A percentile compares a stretch with the other conserved stretches of the same genome.
phyloP scores from a whole-genome alignment of 1,140 invertebrate genomes.

The Papilio polytes region DNA sequence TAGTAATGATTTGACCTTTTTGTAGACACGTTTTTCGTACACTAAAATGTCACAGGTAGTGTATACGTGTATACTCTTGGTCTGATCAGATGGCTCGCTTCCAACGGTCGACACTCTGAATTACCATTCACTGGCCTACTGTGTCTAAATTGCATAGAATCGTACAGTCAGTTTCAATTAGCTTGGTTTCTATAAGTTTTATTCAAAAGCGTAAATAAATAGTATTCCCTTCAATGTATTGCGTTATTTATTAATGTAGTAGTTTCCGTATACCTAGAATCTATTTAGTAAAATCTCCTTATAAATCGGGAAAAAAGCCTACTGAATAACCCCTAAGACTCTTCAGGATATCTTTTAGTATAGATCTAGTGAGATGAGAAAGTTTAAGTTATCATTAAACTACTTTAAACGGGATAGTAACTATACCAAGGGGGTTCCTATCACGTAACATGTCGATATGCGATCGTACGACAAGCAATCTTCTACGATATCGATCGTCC shows the following conservation, averaged over 20 bases:
- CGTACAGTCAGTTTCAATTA: neutral
- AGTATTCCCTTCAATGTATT: too few species aligned
- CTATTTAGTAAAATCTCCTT: too few species aligned
- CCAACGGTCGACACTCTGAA: constrained; percentile 1
- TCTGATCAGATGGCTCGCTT: constrained; percentile 15
- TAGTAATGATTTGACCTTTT: too few species aligned
- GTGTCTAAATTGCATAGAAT: neutral
- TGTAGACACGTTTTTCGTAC: neutral
- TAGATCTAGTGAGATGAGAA: too few species aligned
- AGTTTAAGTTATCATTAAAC: too few species aligned
- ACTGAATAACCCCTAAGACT: too few species aligned
- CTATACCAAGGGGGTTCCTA: neutral
- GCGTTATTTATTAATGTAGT: too few species aligned
- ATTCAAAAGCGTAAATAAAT: too few species aligned
- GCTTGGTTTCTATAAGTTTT: constrained; percentile 13
- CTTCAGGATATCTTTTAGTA: too few species aligned
- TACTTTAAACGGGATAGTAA: neutral
- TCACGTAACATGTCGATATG: constrained; percentile 3
- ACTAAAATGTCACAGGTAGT: neutral
- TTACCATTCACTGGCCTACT: constrained; percentile 17
- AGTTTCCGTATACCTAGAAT: too few species aligned
- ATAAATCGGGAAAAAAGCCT: too few species aligned
- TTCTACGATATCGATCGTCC: neutral
- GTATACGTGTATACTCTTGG: neutral
- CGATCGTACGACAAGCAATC: constrained; percentile 20